A percentile compares a stretch with the other conserved stretches of the same genome.
Conservation (phyloP, 2,113 vertebrate species). For the Melanerpes formicivorus region DNA sequence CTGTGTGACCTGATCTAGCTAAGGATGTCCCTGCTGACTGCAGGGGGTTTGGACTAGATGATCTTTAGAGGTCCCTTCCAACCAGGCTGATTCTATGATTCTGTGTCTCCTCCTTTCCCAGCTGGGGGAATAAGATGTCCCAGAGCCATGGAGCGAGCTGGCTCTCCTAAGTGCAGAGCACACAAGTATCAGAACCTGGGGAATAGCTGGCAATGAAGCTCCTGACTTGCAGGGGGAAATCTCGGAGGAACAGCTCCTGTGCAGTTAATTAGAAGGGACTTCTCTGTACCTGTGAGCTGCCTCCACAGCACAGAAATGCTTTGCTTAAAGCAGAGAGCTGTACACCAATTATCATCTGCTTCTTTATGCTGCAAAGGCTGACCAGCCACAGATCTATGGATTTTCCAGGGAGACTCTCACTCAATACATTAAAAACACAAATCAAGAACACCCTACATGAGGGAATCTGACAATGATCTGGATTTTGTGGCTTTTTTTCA, state of each 20-base stretch:
- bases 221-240: neutral
- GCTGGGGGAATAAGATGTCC: neutral
- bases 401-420: neutral
- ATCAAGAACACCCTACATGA: neutral
- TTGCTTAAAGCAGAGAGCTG: neutral
- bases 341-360: neutral
- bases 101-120: neutral
- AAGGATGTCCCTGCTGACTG: too few relatives aligned
- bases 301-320: neutral
- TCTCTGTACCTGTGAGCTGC: neutral
- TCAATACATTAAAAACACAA: neutral
- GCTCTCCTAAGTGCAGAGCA: neutral
- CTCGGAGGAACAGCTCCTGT: neutral
- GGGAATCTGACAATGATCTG: neutral
- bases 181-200: neutral
- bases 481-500: neutral
- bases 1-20: too few relatives aligned
- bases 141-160: accelerated
- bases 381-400: neutral
- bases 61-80: too few relatives aligned
- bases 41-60: too few relatives aligned
- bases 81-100: too few relatives aligned
- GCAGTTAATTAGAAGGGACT: neutral
- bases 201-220: neutral
- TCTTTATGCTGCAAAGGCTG: neutral